These are phyloP conservation scores for Chiloscyllium punctatum DNA, from an alignment of 2,797 vertebrate species.

Conservation along the genomic window DNA sequence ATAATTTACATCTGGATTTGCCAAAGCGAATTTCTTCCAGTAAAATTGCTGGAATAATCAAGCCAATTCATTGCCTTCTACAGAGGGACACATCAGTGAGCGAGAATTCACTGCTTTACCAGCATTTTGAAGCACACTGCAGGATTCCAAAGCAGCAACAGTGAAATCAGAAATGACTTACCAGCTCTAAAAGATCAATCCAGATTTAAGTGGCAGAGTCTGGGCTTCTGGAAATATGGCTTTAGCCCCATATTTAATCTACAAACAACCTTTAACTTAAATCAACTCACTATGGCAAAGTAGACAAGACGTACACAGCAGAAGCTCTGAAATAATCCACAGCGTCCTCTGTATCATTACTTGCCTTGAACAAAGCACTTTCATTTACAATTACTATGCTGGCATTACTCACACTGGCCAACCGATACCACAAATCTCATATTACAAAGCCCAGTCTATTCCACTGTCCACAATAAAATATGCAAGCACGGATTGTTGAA, in stretches of 20 bases:
- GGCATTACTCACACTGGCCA: slow-evolving; percentile 35
- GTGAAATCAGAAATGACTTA: slow-evolving; percentile 9
- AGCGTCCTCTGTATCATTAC: background rate
- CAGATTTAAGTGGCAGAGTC: background rate
- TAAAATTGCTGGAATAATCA: background rate
- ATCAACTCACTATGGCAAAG: background rate
- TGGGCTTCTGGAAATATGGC: background rate
- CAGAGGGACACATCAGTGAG: background rate
- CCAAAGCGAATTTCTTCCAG: background rate
- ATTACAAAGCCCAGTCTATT: slow-evolving; percentile 37
- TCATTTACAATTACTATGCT: slow-evolving; percentile 30
- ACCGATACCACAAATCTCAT: slow-evolving; percentile 32
- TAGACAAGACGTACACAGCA: background rate
- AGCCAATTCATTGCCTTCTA: background rate
- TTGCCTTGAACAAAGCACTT: slow-evolving; percentile 35
- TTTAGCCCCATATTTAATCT: background rate
- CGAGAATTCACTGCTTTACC: background rate
- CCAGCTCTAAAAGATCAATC: background rate
- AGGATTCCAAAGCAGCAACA: background rate
- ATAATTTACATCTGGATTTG: background rate
- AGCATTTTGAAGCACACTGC: background rate
- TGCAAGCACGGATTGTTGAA: background rate
- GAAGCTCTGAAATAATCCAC: slow-evolving; percentile 17
- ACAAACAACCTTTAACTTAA: background rate
- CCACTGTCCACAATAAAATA: slow-evolving; percentile 25